Evolutionary conservation across 2,113 vertebrate species (phyloP), one percentile per base, ranked within the genome.

Genomic region (Tor tambroides): DNA sequence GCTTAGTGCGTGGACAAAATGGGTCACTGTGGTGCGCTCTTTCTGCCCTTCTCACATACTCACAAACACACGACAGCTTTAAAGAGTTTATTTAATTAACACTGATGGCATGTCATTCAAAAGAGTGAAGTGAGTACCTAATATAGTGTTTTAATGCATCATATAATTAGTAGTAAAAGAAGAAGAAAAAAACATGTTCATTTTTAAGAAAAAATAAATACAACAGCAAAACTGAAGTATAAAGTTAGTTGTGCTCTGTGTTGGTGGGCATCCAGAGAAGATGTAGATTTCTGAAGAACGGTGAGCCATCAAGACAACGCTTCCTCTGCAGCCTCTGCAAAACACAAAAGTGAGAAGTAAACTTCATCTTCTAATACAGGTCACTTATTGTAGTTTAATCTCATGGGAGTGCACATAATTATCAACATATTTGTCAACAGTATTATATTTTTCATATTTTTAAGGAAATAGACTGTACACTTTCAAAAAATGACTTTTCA

Each of bases 241-340:
- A 41, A 35, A 61, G 23, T 38, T 56, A 49, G 38, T 49, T 35
- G 3, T n/a, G n/a, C n/a, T n/a, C n/a, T n/a, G n/a, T n/a, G n/a
- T n/a, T n/a, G n/a, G n/a, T 61, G 10, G 19, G 12, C 0, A 23
- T 41, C 14, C 30, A 15, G 54, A 14, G 23, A 15, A 41, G 78
- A 63, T 35, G 51, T 56, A 32, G 35, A 56, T 79, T 80, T 19
- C 4, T 5, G 15, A 59, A 30, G 15, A 46, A 28, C 4, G 3
- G 63, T 15, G 46, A 88, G 91, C 84, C 32, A 32, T 88, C 89
- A 91, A 12, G 90, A 90, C 56, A 82, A 88, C 4, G 85, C 91
- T 84, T 93, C 92, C 85, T 94, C 94, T 76, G 84, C 87, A 75
- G 92, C 88, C 86, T 94, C 95, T 95, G 91, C 86, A 93, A 94